Evolutionary conservation across 2,888 invertebrate genomes (phyloP).

Genomic region (Megalurothrips usitatus): DNA sequence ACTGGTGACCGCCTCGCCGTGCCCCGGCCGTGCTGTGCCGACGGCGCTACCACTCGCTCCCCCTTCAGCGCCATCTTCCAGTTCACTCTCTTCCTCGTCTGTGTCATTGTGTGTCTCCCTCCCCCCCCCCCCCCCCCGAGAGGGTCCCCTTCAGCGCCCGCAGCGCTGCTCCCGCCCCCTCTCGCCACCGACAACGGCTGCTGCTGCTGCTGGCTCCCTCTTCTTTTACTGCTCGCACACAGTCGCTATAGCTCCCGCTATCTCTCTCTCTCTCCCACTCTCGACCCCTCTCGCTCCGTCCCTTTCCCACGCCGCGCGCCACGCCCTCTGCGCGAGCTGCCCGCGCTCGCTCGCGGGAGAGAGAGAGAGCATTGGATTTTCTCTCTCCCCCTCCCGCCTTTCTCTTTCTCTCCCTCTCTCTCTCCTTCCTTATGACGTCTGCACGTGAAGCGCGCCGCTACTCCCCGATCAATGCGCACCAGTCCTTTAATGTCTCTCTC

Average conservation of each 20-base stretch:
- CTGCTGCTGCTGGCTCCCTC: no score
- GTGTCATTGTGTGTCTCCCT: not conserved
- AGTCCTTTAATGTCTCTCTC: conserved; percentile 24
- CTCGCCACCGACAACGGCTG: not conserved
- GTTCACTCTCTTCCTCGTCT: not conserved
- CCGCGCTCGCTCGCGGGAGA: conserved; percentile 5
- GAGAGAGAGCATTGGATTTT: conserved; percentile 25
- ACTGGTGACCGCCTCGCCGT: no score
- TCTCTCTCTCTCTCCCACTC: not conserved
- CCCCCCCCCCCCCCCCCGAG: not conserved
- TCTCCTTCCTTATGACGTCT: conserved; percentile 22
- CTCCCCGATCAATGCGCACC: conserved; percentile 25
- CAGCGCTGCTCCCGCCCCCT: not conserved
- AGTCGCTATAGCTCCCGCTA: not conserved
- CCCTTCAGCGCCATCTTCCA: not conserved
- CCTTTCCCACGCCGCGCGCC: not conserved
- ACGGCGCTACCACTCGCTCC: not conserved
- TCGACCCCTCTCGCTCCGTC: not conserved
- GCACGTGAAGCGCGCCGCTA: conserved; percentile 8
- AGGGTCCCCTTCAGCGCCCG: no score
- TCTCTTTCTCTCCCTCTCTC: not conserved
- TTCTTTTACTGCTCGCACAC: not conserved
- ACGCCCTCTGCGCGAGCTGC: not conserved
- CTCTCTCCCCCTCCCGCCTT: not conserved
- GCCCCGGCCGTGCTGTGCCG: no score